These are phyloP conservation scores for Brachyhypopomus occidentalis DNA, from an alignment of 2,113 vertebrate genomes.

Conservation along the genomic window DNA sequence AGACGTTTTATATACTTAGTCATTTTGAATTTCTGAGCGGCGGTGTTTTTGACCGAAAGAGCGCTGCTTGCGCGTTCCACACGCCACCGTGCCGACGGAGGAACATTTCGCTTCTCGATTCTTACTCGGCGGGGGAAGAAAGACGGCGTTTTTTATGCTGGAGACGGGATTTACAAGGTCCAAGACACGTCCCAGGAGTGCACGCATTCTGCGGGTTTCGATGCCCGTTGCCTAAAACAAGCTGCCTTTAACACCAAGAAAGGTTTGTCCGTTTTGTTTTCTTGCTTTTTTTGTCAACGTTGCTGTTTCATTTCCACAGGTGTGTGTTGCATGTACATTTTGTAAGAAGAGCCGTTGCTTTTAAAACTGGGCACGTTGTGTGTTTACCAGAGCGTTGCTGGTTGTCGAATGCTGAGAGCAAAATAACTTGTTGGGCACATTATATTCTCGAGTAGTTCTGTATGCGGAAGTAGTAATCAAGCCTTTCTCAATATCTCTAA, in stretches of 20 bases:
- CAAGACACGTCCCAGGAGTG: constrained; percentile 10
- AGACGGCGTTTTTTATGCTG: constrained; percentile 2
- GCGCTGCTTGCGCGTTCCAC: neutral
- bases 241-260: constrained; percentile 41
- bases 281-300: constrained; percentile 5
- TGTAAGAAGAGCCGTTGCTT: neutral
- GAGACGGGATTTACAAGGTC: constrained; percentile 24
- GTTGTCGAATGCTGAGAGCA: neutral
- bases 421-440: too few species aligned
- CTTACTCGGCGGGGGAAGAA: constrained; percentile 8
- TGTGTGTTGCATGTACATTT: constrained; percentile 54
- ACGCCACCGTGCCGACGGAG: neutral
- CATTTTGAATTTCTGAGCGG: constrained; percentile 12
- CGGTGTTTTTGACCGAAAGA: constrained; percentile 16
- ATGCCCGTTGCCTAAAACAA: constrained; percentile 33
- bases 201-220: constrained; percentile 23
- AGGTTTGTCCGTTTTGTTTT: constrained; percentile 42
- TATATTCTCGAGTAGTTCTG: neutral
- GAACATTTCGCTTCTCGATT: neutral
- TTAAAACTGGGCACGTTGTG: neutral
- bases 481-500: neutral
- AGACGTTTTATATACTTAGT: constrained; percentile 5
- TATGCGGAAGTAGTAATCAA: constrained; percentile 34
- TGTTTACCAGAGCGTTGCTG: neutral
- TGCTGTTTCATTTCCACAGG: constrained; percentile 63